A percentile compares a stretch with the other conserved stretches of the same genome.
These are phyloP conservation scores for Tragelaphus scriptus DNA, from an alignment of 2,113 vertebrate genomes.

Conservation along the genomic window DNA sequence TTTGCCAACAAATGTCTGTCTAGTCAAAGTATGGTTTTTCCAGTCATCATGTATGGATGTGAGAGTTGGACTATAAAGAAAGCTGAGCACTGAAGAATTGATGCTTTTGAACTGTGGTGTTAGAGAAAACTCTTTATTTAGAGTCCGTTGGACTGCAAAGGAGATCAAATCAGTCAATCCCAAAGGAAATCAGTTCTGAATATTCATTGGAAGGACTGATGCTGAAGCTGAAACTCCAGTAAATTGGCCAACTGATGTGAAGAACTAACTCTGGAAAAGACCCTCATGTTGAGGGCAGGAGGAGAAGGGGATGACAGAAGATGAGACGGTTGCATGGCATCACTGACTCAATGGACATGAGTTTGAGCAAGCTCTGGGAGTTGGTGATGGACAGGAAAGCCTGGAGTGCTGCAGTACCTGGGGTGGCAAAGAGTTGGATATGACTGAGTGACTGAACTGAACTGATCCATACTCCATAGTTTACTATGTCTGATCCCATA, in stretches of 20 bases:
- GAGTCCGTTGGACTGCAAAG: not conserved
- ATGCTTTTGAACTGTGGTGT: not conserved
- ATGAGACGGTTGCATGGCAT: not conserved
- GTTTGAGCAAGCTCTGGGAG: not conserved
- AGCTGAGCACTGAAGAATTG: not conserved
- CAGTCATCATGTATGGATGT: not conserved
- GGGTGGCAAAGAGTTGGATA: not conserved
- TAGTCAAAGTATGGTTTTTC: not conserved
- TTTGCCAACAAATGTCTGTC: not conserved
- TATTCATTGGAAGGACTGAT: not conserved
- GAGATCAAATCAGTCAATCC: not conserved
- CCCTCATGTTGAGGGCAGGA: not conserved
- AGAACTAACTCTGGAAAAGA: not conserved
- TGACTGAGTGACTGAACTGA: not conserved
- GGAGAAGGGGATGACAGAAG: not conserved
- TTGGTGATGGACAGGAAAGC: not conserved
- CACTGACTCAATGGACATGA: not conserved
- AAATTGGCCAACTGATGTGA: not conserved
- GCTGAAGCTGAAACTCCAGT: not conserved
- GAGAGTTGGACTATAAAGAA: not conserved
- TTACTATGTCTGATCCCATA: not conserved
- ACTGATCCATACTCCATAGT: not conserved
- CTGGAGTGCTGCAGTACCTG: not conserved
- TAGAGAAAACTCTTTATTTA: not conserved
- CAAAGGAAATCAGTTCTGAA: not conserved